phyloP scores from a whole-genome alignment of 23 tunicate species.

The Botrylloides violaceus region DNA sequence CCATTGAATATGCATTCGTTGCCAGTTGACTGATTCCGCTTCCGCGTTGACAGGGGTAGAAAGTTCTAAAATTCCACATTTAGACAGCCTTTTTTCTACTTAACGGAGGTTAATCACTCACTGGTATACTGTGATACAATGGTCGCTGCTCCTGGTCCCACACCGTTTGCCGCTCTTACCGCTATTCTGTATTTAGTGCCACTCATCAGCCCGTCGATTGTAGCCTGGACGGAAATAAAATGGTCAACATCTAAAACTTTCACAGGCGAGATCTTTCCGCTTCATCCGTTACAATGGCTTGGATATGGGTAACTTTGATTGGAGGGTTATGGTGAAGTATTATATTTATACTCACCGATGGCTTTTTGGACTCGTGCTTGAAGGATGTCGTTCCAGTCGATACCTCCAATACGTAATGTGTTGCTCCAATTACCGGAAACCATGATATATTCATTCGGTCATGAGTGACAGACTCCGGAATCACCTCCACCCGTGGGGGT shows the following conservation, averaged over 20 bases:
- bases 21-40: constrained; percentile 27
- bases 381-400: constrained; percentile 12
- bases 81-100: not conserved
- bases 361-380: not conserved
- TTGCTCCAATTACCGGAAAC: constrained; percentile 46
- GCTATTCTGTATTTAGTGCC: constrained; percentile 55
- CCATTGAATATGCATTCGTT: constrained; percentile 75
- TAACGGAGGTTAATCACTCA: constrained; percentile 8
- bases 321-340: too few species aligned
- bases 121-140: constrained; percentile 59
- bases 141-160: constrained; percentile 61
- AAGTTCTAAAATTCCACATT: constrained; percentile 9
- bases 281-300: too few species aligned
- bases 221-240: too few species aligned
- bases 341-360: constrained; percentile 10
- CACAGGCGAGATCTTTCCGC: too few species aligned
- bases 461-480: constrained; percentile 42
- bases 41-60: constrained; percentile 15
- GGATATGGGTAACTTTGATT: too few species aligned
- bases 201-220: constrained; percentile 15
- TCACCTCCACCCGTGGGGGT: constrained; percentile 34
- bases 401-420: constrained; percentile 53
- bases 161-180: constrained; percentile 58
- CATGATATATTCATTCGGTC: constrained; percentile 73
- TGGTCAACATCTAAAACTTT: too few species aligned